Evolutionary conservation across 2,113 vertebrate species (phyloP).

Genomic region (Esox niger): DNA sequence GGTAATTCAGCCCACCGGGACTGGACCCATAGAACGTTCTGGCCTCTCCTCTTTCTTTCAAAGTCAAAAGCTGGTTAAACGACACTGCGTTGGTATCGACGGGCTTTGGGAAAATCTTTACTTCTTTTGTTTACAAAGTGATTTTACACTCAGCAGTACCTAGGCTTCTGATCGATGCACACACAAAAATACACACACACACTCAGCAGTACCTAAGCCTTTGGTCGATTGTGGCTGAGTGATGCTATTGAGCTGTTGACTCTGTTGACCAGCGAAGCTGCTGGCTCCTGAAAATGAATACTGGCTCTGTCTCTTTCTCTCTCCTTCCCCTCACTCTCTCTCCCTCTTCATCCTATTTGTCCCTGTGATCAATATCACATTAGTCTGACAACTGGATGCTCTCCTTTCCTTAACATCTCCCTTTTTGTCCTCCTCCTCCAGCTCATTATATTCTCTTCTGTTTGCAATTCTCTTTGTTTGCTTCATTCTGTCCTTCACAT

Average conservation of each 20-base stretch:
- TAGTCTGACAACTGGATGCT: slow-evolving; percentile 26
- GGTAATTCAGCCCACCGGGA: slow-evolving; percentile 24
- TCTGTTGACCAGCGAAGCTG: slow-evolving; percentile 61
- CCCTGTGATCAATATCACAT: slow-evolving; percentile 60
- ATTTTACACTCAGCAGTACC: slow-evolving; percentile 56
- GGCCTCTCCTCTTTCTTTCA: slow-evolving; percentile 20
- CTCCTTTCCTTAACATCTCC: background rate
- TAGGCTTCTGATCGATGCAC: slow-evolving; percentile 23
- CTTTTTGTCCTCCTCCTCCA: background rate
- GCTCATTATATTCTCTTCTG: background rate
- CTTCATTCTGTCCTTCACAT: background rate
- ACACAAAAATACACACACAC: too few species aligned
- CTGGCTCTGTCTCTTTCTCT: slow-evolving; percentile 55
- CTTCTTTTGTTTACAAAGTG: slow-evolving; percentile 60
- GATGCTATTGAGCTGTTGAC: slow-evolving; percentile 62
- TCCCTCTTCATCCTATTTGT: slow-evolving; percentile 53
- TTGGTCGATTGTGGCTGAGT: slow-evolving; percentile 1
- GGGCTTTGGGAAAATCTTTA: slow-evolving; percentile 44
- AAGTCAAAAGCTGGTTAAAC: slow-evolving; percentile 46
- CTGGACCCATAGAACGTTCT: slow-evolving; percentile 44
- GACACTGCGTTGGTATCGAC: slow-evolving; percentile 49
- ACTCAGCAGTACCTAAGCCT: slow-evolving; percentile 9
- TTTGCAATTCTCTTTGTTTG: background rate
- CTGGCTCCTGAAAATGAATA: slow-evolving; percentile 65
- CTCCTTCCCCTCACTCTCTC: slow-evolving; percentile 20